phyloP scores from a whole-genome alignment of 2,797 vertebrate genomes.

The Lates japonicus region DNA sequence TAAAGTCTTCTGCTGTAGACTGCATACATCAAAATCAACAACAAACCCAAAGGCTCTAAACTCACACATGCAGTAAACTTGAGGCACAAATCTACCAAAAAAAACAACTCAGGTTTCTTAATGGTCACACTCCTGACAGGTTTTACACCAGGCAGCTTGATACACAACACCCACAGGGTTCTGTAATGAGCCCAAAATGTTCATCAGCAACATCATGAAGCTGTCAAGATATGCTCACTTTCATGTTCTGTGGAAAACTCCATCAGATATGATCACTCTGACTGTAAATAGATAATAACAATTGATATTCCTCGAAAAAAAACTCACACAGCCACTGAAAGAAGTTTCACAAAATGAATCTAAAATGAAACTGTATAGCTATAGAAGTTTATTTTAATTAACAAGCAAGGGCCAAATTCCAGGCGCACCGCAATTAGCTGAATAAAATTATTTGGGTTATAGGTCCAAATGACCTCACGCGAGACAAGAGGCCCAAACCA shows the following conservation, averaged over 20 bases:
- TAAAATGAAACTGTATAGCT: not conserved
- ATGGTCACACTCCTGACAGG: conserved; percentile 27
- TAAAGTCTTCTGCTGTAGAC: not conserved
- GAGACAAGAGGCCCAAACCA: conserved; percentile 27
- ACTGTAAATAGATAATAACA: not conserved
- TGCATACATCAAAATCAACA: not conserved
- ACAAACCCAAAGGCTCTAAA: not conserved
- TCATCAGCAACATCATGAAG: not conserved
- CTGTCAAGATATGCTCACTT: not conserved
- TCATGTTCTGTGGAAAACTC: not conserved
- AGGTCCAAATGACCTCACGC: conserved; percentile 43
- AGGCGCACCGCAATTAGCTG: not conserved
- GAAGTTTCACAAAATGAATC: not conserved
- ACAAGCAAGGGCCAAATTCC: not conserved
- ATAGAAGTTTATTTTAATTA: not conserved
- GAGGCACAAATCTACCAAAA: not conserved
- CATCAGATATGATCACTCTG: not conserved
- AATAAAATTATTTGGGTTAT: conserved; percentile 31
- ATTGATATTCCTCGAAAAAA: not conserved
- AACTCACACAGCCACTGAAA: not conserved
- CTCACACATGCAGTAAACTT: not conserved
- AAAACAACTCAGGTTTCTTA: not conserved
- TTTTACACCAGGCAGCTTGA: conserved; percentile 24
- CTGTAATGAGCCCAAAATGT: not conserved
- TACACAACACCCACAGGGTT: not conserved